phyloP scores from a whole-genome alignment of 2,113 vertebrate genomes.

The Ochotona curzoniae region DNA sequence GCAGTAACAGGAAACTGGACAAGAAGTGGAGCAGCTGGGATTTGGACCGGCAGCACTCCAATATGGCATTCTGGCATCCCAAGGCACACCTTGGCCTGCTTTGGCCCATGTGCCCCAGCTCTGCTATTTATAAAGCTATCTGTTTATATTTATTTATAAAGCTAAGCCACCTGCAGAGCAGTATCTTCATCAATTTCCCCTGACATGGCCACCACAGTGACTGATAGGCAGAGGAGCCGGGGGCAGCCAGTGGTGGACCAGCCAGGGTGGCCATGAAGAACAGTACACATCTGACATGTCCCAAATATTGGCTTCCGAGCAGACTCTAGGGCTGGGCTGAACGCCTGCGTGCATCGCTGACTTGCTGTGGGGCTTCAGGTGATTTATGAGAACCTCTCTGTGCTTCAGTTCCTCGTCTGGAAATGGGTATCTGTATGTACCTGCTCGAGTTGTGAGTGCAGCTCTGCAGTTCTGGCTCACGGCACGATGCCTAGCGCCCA shows the following conservation, averaged over 20 bases:
- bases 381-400: background rate
- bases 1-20: too few relatives aligned
- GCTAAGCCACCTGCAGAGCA: background rate
- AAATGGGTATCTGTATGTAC: background rate
- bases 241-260: background rate
- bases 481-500: background rate
- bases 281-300: background rate
- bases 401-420: background rate
- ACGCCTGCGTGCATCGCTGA: background rate
- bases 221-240: background rate
- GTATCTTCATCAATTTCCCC: background rate
- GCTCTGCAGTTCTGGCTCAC: background rate
- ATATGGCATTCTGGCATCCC: too few relatives aligned
- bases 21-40: too few relatives aligned
- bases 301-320: background rate
- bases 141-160: background rate
- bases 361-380: background rate
- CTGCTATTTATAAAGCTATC: too few relatives aligned
- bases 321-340: background rate
- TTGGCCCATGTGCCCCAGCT: too few relatives aligned
- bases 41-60: too few relatives aligned
- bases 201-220: background rate
- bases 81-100: too few relatives aligned
- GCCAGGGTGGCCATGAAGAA: background rate
- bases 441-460: background rate